Evolutionary conservation across 2,888 invertebrate genomes (phyloP).

Genomic region (Trichogramma evanescens): DNA sequence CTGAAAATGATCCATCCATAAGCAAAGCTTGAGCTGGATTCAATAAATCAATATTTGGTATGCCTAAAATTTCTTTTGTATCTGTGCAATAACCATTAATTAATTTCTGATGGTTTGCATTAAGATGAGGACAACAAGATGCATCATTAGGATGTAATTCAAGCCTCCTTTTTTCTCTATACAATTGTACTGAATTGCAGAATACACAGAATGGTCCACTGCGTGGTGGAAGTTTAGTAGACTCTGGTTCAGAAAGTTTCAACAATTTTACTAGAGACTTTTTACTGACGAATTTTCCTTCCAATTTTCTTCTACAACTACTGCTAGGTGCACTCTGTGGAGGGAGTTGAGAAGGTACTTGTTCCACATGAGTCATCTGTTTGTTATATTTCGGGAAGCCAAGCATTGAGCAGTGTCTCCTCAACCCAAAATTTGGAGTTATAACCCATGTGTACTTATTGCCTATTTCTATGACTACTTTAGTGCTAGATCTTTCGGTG

Average conservation of each 20-base stretch:
- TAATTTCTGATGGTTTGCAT: constrained; percentile 42
- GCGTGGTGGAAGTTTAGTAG: constrained; percentile 35
- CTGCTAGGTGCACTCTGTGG: constrained; percentile 31
- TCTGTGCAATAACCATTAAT: constrained; percentile 45
- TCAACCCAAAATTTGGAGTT: constrained; percentile 41
- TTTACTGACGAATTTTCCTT: constrained; percentile 37
- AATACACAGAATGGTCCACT: constrained; percentile 46
- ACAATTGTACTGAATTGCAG: constrained; percentile 43
- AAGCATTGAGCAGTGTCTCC: constrained; percentile 43
- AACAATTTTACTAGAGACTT: constrained; percentile 34
- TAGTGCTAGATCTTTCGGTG: constrained; percentile 41
- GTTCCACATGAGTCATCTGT: constrained; percentile 32
- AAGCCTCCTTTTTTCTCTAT: constrained; percentile 41
- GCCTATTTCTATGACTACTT: constrained; percentile 47
- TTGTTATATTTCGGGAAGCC: constrained; percentile 43
- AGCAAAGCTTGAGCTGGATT: constrained; percentile 45
- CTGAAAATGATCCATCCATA: constrained; percentile 39
- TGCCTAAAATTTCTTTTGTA: constrained; percentile 41
- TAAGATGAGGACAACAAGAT: constrained; percentile 37
- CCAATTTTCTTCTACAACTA: constrained; percentile 34
- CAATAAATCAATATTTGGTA: constrained; percentile 45
- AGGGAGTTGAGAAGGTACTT: constrained; percentile 23
- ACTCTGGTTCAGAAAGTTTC: constrained; percentile 35
- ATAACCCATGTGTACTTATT: constrained; percentile 47
- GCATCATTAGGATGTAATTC: constrained; percentile 36